Evolutionary conservation across 2,888 invertebrate genomes (phyloP), one percentile per base, ranked within the genome.

Genomic region (Lasioglossum vierecki): DNA sequence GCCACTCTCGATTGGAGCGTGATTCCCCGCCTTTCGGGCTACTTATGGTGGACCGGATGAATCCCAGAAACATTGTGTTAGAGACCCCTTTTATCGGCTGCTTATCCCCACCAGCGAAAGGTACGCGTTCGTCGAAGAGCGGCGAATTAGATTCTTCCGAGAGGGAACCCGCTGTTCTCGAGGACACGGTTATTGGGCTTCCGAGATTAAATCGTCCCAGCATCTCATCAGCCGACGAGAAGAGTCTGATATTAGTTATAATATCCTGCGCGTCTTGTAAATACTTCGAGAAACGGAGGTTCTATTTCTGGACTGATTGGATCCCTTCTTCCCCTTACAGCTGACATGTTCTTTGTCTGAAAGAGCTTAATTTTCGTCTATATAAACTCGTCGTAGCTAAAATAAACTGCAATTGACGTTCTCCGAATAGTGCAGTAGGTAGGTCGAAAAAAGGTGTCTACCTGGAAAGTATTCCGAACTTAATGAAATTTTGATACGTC

Each of bases 21-120:
- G 85, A 85, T 83, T n/a, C 63, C 39, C 70, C 76, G 74, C 80
- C 76, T 74, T 57, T 74, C 53, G 15, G n/a, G 35, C 60, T 70
- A 30, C 74, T 80, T 85, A 83, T 30, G 39, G 46, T 13, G 57
- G 30, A 60, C 44, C 18, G n/a, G 18, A 71, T 41, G 35, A 35
- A 49, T 46, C 60, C 4, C 15, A 22, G 70, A 39, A 73, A 83
- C 79, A 83, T 73, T 74, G 74, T 74, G 44, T 71, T 30, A n/a
- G 49, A 44, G 60, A 44, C 66, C 39, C 15, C 46, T 8, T 76
- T 13, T 35, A 5, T 57, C 53, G 44, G 44, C 26, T 35, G n/a
- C 41, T 41, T 0, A 30, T 3, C 26, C 49, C 44, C 73, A 18
- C 49, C 15, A 11, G 4, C 11, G 4, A n/a, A 13, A 22, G n/a